Evolutionary conservation across 2,797 vertebrate species (phyloP).

Genomic region (Tolypeutes matacus): DNA sequence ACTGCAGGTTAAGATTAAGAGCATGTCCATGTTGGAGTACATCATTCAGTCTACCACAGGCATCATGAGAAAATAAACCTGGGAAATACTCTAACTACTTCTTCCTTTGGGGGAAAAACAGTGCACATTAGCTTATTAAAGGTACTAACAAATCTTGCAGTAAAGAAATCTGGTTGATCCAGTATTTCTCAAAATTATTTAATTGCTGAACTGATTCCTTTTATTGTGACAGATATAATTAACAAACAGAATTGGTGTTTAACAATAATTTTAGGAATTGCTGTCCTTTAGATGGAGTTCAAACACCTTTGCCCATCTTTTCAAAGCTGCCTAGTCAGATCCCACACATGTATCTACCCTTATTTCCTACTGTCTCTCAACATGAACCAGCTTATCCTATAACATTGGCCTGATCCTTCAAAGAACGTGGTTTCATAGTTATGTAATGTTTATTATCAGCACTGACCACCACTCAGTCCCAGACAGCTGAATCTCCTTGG

Average conservation of each 20-base stretch:
- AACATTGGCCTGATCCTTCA: not conserved
- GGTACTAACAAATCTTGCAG: not conserved
- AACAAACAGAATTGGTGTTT: not conserved
- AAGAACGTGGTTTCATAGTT: not conserved
- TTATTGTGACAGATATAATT: not conserved
- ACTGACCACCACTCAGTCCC: not conserved
- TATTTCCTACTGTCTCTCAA: not conserved
- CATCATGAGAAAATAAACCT: not conserved
- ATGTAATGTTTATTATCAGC: not conserved
- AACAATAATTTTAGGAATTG: not conserved
- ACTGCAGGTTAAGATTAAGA: too few species aligned
- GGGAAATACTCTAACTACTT: not conserved
- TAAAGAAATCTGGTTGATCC: conserved; percentile 26
- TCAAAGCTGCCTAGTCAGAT: not conserved
- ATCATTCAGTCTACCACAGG: too few species aligned
- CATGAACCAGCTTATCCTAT: not conserved
- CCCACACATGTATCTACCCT: not conserved
- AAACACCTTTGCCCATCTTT: not conserved
- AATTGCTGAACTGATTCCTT: not conserved
- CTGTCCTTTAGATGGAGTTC: not conserved
- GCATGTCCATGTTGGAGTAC: too few species aligned
- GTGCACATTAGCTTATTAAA: not conserved
- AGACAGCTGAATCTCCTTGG: not conserved
- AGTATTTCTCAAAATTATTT: conserved; percentile 36
- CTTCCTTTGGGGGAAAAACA: not conserved